Conservation (phyloP, 2,797 vertebrate genomes). For the Phoxinus dragarum region DNA sequence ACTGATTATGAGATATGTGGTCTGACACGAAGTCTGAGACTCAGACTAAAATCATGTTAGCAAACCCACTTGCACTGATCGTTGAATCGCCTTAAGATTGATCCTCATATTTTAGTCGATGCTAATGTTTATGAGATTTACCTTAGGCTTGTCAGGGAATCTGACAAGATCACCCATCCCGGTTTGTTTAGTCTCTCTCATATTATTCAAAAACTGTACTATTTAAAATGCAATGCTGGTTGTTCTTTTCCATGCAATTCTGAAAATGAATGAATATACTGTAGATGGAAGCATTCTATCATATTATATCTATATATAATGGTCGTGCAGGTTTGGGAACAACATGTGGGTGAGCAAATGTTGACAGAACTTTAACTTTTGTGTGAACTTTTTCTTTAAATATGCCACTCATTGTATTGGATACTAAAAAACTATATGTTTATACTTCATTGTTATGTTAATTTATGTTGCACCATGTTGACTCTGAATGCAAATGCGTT, state of each 20-base stretch:
- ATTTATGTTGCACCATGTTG: neutral
- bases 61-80: slow-evolving; percentile 57
- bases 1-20: slow-evolving; percentile 64
- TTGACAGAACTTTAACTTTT: neutral
- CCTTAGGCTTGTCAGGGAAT: slow-evolving; percentile 9
- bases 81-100: slow-evolving; percentile 60
- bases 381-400: neutral
- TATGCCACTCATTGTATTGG: neutral
- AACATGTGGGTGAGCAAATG: neutral
- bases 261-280: neutral
- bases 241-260: neutral
- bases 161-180: no score
- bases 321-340: neutral
- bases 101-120: slow-evolving; percentile 7
- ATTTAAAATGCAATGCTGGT: neutral
- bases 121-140: slow-evolving; percentile 1
- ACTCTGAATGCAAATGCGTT: slow-evolving; percentile 9
- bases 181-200: neutral
- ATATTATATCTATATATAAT: no score
- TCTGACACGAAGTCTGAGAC: slow-evolving; percentile 60
- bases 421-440: neutral
- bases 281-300: neutral
- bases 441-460: neutral
- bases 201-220: neutral
- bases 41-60: slow-evolving; percentile 52